Conservation (phyloP, 2,113 vertebrate genomes). For the Ploceus nigricollis region DNA sequence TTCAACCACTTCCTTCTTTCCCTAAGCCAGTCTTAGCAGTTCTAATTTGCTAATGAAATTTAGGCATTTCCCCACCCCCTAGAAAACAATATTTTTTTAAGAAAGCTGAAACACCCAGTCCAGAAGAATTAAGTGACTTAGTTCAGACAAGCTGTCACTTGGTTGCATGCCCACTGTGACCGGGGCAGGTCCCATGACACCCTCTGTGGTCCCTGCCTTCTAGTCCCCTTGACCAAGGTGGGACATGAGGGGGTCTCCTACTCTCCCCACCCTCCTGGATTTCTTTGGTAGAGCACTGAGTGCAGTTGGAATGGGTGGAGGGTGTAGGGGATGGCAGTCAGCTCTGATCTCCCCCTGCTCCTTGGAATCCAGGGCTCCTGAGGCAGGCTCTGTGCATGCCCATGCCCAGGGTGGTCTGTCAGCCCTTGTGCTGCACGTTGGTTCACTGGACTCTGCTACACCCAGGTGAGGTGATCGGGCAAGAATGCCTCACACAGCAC, state of each 20-base stretch:
- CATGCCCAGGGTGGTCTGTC: rapidly evolving
- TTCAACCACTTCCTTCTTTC: neutral
- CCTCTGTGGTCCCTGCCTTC: neutral
- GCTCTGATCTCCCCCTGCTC: neutral
- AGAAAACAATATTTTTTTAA: neutral
- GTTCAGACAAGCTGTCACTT: neutral
- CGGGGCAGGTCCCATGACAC: rapidly evolving
- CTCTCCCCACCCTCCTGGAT: neutral
- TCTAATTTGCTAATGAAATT: neutral
- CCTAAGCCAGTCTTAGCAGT: neutral
- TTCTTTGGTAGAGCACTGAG: neutral
- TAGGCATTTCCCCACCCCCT: neutral
- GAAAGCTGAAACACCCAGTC: neutral
- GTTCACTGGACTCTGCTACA: rapidly evolving
- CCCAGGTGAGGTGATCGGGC: neutral
- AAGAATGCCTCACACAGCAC: rapidly evolving
- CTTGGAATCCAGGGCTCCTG: neutral
- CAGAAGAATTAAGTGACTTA: neutral
- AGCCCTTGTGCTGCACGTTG: rapidly evolving
- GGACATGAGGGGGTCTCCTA: neutral
- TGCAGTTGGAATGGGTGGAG: neutral
- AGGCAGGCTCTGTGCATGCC: rapidly evolving
- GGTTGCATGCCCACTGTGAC: rapidly evolving
- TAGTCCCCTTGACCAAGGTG: neutral
- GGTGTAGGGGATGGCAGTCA: neutral